Evolutionary conservation across 2,113 vertebrate genomes (phyloP).

Genomic region (Trichechus manatus): DNA sequence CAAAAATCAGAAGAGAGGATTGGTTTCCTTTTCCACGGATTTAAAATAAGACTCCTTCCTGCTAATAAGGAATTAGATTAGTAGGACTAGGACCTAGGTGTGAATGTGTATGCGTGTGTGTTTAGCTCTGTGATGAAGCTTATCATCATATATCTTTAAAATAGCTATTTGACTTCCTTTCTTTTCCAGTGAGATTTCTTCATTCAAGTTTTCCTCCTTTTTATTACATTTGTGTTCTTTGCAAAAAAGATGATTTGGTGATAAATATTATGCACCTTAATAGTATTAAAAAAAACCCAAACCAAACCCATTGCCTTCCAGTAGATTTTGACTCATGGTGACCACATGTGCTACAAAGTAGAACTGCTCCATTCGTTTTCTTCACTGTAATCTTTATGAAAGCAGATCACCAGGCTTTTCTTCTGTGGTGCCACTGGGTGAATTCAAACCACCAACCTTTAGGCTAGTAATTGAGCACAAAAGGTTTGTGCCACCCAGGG

Average conservation of each 20-base stretch:
- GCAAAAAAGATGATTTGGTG: not conserved
- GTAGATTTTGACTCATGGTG: too few species aligned
- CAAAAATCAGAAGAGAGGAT: not conserved
- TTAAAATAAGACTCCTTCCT: not conserved
- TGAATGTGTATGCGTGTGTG: not conserved
- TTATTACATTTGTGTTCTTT: not conserved
- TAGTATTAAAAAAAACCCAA: too few species aligned
- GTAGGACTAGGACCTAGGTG: not conserved
- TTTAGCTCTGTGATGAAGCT: not conserved
- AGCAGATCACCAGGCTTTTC: too few species aligned
- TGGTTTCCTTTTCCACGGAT: not conserved
- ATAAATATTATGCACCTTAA: not conserved
- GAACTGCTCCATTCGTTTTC: too few species aligned
- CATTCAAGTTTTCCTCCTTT: not conserved
- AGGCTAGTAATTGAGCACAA: too few species aligned
- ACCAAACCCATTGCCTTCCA: too few species aligned
- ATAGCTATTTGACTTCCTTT: not conserved
- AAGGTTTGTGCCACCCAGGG: too few species aligned
- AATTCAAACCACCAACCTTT: too few species aligned
- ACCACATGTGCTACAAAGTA: too few species aligned
- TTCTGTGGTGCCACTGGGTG: too few species aligned
- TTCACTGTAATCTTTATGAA: too few species aligned
- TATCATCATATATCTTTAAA: not conserved
- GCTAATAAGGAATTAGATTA: not conserved
- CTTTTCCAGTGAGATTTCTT: not conserved